phyloP scores from a whole-genome alignment of 2,797 vertebrate genomes.

The Chloroceryle amazona region DNA sequence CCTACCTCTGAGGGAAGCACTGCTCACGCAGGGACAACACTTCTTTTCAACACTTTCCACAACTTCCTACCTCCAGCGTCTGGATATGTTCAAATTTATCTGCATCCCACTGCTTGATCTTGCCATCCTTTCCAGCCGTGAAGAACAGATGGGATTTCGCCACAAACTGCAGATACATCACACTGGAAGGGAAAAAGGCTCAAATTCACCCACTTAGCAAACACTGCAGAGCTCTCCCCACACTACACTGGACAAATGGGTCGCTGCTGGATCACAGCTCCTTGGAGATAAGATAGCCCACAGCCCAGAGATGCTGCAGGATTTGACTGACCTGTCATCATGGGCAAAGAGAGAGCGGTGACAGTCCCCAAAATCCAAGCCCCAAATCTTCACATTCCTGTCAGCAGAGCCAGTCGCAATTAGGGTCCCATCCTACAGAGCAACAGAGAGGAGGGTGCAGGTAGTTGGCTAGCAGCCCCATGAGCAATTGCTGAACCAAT shows the following conservation, averaged over 20 bases:
- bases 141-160: constrained; percentile 98
- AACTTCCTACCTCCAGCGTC: constrained; percentile 91
- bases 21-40: neutral
- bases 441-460: neutral
- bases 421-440: constrained; percentile 87
- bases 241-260: neutral
- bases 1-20: neutral
- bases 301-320: neutral
- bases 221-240: neutral
- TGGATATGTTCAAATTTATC: constrained; percentile 97
- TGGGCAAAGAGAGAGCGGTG: constrained; percentile 97
- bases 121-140: constrained; percentile 94
- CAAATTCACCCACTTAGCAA: neutral
- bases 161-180: constrained; percentile 97
- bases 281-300: neutral
- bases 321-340: constrained; percentile 91
- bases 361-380: constrained; percentile 97
- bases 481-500: neutral
- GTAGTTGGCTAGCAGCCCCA: neutral
- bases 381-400: constrained; percentile 98
- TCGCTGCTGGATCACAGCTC: neutral
- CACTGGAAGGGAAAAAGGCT: constrained; percentile 79
- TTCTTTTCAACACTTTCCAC: neutral
- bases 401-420: constrained; percentile 97
- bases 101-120: constrained; percentile 98